phyloP scores from a whole-genome alignment of 2,113 vertebrate genomes.

The Anoplopoma fimbria region DNA sequence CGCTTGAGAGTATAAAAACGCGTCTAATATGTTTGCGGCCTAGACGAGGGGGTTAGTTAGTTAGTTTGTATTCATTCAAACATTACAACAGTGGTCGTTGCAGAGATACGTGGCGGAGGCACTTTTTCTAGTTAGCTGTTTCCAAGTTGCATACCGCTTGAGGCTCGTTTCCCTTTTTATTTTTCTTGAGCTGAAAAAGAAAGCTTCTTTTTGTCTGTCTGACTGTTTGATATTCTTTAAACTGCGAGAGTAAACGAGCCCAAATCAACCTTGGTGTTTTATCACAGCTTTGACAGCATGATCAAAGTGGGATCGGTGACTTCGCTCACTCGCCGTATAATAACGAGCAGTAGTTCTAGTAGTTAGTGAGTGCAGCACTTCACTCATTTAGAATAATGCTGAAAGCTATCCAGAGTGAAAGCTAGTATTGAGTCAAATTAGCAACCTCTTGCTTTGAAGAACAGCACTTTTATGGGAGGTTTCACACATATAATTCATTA shows the following conservation, averaged over 20 bases:
- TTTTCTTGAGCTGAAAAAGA: not conserved
- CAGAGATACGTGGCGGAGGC: not conserved
- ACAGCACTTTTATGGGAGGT: conserved; percentile 59
- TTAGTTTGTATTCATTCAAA: too few species aligned
- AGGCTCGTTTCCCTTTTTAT: not conserved
- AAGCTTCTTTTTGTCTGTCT: not conserved
- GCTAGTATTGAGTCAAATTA: conserved; percentile 63
- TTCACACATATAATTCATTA: conserved; percentile 63
- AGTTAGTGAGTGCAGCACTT: conserved; percentile 39
- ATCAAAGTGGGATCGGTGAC: conserved; percentile 49
- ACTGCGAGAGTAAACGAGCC: conserved; percentile 10
- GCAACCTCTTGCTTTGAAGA: conserved; percentile 53
- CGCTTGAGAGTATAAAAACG: not conserved
- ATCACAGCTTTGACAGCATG: conserved; percentile 21
- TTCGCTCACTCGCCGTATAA: conserved; percentile 20
- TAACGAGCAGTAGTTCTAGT: conserved; percentile 39
- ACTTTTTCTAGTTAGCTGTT: not conserved
- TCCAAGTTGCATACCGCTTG: not conserved
- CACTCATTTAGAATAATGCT: conserved; percentile 46
- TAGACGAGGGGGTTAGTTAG: too few species aligned
- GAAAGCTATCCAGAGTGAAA: conserved; percentile 47
- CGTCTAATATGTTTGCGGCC: too few species aligned
- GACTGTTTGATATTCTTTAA: not conserved
- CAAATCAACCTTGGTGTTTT: conserved; percentile 14
- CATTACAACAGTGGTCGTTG: not conserved